These are phyloP conservation scores for Tipula lateralis DNA, from an alignment of 2,888 invertebrate species.

Conservation along the genomic window DNA sequence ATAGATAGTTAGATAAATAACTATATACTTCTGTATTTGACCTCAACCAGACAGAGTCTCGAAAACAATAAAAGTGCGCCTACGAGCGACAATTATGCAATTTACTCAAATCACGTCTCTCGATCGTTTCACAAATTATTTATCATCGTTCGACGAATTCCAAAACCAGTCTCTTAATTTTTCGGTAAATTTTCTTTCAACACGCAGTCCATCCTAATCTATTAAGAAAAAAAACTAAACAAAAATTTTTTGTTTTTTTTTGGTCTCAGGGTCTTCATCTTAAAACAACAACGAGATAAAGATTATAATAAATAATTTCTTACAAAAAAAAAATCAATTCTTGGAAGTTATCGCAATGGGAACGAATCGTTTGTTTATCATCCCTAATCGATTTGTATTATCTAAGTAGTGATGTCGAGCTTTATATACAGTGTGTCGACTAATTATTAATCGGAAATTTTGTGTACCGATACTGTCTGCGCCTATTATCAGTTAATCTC, in stretches of 20 bases:
- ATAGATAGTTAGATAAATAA: too few relatives aligned
- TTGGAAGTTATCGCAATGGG: not conserved
- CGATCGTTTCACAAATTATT: not conserved
- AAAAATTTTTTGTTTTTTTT: not conserved
- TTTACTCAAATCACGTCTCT: not conserved
- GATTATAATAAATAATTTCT: not conserved
- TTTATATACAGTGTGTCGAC: not conserved
- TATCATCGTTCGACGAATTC: not conserved
- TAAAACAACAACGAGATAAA: not conserved
- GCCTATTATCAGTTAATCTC: not conserved
- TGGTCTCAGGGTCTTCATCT: not conserved
- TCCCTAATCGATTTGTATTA: not conserved
- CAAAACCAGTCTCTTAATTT: not conserved
- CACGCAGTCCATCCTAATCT: not conserved
- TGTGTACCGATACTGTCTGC: not conserved
- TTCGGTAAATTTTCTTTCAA: slow-evolving; percentile 11
- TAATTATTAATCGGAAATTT: not conserved
- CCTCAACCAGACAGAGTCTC: too few relatives aligned
- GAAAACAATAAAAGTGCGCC: not conserved
- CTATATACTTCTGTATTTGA: too few relatives aligned
- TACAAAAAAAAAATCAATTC: not conserved
- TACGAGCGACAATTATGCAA: not conserved
- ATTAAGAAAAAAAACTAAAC: not conserved
- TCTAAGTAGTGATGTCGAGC: too few relatives aligned
- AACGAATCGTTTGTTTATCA: not conserved